Conservation (phyloP, 2,113 vertebrate species). For the Lichenostomus cassidix region DNA sequence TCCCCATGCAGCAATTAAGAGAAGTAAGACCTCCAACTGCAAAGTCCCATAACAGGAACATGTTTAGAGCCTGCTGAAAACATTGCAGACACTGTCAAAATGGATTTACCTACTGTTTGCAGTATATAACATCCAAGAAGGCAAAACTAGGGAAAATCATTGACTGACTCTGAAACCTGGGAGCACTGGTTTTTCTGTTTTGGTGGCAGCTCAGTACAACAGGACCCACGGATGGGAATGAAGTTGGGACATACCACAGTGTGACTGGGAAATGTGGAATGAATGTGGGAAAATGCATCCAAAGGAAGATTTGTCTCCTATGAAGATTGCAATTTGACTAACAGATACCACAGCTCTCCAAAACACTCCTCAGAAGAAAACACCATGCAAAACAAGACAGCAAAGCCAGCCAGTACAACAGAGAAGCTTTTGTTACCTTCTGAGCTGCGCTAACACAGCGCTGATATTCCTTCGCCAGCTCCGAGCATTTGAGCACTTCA, state of each 20-base stretch:
- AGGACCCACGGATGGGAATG: neutral
- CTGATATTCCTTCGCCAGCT: constrained; percentile 88
- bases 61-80: neutral
- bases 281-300: neutral
- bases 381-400: neutral
- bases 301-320: neutral
- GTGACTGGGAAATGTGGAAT: neutral
- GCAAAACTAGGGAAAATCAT: neutral
- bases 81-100: neutral
- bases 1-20: neutral
- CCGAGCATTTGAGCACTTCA: constrained; percentile 88
- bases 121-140: neutral
- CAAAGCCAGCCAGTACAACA: neutral
- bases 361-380: neutral
- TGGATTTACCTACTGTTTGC: neutral
- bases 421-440: constrained; percentile 76
- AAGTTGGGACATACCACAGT: neutral
- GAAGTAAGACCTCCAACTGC: neutral
- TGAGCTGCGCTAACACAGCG: constrained; percentile 86
- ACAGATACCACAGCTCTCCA: neutral
- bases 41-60: neutral
- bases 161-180: neutral
- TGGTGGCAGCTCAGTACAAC: neutral
- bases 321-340: neutral
- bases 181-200: neutral